A percentile compares a stretch with the other conserved stretches of the same genome.
These are phyloP conservation scores for Eretmocerus hayati DNA, from an alignment of 2,888 invertebrate genomes.

Conservation along the genomic window DNA sequence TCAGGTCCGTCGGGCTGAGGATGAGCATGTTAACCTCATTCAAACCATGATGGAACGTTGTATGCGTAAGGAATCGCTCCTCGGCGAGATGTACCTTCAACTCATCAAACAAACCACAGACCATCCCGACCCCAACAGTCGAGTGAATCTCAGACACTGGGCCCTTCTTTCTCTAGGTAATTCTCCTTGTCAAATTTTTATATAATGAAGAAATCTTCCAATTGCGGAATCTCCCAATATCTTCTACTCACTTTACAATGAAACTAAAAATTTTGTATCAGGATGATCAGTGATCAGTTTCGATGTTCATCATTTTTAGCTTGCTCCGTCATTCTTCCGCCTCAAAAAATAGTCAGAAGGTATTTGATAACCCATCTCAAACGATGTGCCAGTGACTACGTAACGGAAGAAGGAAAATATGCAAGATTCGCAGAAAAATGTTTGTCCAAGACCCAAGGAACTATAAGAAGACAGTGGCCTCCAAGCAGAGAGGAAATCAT, in stretches of 20 bases:
- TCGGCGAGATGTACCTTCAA: slow-evolving; percentile 87
- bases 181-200: neutral
- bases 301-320: slow-evolving; percentile 45
- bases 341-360: slow-evolving; percentile 76
- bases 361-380: slow-evolving; percentile 85
- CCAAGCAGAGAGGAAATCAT: slow-evolving; percentile 88
- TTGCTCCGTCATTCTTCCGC: slow-evolving; percentile 77
- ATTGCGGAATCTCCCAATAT: no score
- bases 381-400: slow-evolving; percentile 78
- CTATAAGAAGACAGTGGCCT: slow-evolving; percentile 77
- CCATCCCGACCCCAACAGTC: slow-evolving; percentile 80
- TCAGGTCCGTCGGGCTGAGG: slow-evolving; percentile 65
- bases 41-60: slow-evolving; percentile 86
- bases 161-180: slow-evolving; percentile 65
- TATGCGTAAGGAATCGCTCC: slow-evolving; percentile 79
- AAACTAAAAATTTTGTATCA: no score
- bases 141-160: slow-evolving; percentile 87
- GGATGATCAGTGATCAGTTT: no score
- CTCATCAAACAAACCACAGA: slow-evolving; percentile 91
- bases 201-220: no score
- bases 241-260: no score
- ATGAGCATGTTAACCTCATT: slow-evolving; percentile 81
- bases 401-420: slow-evolving; percentile 90
- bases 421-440: slow-evolving; percentile 89
- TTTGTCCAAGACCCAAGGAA: slow-evolving; percentile 63